Evolutionary conservation across 2,113 vertebrate genomes (phyloP).

Genomic region (Capreolus pygargus): DNA sequence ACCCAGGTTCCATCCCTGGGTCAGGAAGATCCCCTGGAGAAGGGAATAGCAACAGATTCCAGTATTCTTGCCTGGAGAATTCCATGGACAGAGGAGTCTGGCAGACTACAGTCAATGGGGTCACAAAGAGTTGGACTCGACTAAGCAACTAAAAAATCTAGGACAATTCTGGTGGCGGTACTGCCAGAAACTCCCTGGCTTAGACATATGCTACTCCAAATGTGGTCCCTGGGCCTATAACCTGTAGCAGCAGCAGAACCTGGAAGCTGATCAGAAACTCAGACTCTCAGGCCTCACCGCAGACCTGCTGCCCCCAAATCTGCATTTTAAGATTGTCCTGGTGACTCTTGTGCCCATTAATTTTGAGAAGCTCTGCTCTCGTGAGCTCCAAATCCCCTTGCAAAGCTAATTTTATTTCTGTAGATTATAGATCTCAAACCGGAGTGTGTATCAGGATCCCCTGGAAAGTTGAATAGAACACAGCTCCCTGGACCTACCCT

Average conservation of each 20-base stretch:
- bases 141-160: background rate
- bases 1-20: background rate
- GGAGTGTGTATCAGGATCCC: background rate
- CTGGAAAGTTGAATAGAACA: background rate
- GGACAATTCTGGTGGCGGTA: too few relatives aligned
- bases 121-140: rapidly evolving
- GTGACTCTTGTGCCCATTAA: background rate
- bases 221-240: background rate
- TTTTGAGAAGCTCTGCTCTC: background rate
- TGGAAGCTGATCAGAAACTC: background rate
- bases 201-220: background rate
- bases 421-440: background rate
- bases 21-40: background rate
- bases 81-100: background rate
- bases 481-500: background rate
- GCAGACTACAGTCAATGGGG: too few relatives aligned
- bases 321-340: background rate
- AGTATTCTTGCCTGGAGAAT: background rate
- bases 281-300: background rate
- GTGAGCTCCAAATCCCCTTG: background rate
- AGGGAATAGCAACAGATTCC: background rate
- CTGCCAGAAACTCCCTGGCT: background rate
- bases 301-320: too few relatives aligned
- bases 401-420: background rate
- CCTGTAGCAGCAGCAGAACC: too few relatives aligned